Evolutionary conservation across 2,113 vertebrate species (phyloP).

Genomic region (Melospiza melodia): DNA sequence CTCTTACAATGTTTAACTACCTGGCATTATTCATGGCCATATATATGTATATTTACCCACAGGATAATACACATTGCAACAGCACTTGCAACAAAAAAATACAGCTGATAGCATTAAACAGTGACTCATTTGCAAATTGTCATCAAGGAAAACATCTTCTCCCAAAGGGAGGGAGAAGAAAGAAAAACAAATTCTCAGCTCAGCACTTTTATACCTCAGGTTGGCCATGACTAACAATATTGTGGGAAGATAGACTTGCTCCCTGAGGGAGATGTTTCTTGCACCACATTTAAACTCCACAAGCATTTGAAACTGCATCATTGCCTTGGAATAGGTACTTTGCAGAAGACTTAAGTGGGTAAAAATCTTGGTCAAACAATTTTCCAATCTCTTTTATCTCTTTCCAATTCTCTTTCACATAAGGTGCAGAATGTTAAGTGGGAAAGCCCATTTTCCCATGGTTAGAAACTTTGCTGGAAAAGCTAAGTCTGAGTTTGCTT

Average conservation of each 20-base stretch:
- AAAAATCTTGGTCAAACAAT: slow-evolving; percentile 7
- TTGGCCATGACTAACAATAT: slow-evolving; percentile 5
- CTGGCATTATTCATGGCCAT: slow-evolving; percentile 5
- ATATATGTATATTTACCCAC: slow-evolving; percentile 2
- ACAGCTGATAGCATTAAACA: slow-evolving; percentile 51
- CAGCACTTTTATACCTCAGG: slow-evolving; percentile 37
- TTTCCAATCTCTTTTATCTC: not conserved
- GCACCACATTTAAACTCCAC: slow-evolving; percentile 22
- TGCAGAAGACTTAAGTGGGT: not conserved
- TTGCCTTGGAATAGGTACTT: not conserved
- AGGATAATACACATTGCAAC: slow-evolving; percentile 23
- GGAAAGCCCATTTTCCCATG: not conserved
- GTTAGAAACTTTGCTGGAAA: slow-evolving; percentile 18
- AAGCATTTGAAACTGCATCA: slow-evolving; percentile 25
- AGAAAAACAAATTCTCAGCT: slow-evolving; percentile 56
- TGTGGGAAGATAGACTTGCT: not conserved
- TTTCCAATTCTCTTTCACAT: not conserved
- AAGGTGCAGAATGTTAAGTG: not conserved
- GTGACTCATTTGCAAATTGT: slow-evolving; percentile 40
- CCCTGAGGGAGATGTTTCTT: slow-evolving; percentile 17
- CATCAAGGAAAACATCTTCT: slow-evolving; percentile 40
- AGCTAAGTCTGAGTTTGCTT: slow-evolving; percentile 52
- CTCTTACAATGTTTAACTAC: slow-evolving; percentile 7
- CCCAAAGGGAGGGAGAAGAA: slow-evolving; percentile 37
- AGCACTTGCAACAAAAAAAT: slow-evolving; percentile 19